Evolutionary conservation across 2,797 vertebrate genomes (phyloP).

Genomic region (Jordanella pulchra): DNA sequence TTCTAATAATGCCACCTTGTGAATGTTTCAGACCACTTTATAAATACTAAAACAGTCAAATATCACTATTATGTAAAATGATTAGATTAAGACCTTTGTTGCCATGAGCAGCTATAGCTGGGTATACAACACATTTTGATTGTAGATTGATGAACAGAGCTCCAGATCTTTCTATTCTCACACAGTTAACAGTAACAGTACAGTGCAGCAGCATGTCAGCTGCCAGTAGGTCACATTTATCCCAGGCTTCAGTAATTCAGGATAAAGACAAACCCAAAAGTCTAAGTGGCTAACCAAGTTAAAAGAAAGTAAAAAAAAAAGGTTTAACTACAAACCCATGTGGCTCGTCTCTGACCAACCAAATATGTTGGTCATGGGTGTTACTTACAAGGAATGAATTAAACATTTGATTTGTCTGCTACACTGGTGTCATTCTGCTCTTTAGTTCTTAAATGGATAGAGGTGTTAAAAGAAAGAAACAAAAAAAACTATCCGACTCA

Average conservation of each 20-base stretch:
- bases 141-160: no score
- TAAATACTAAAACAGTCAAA: not conserved
- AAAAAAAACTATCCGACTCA: not conserved
- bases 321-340: no score
- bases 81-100: not conserved
- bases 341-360: not conserved
- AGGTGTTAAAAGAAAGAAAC: not conserved
- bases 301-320: slow-evolving; percentile 35
- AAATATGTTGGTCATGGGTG: not conserved
- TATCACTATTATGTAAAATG: not conserved
- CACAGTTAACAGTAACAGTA: not conserved
- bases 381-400: slow-evolving; percentile 16
- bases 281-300: slow-evolving; percentile 21
- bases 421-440: slow-evolving; percentile 25
- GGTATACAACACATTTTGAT: not conserved
- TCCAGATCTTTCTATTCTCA: not conserved
- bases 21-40: not conserved
- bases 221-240: slow-evolving; percentile 27
- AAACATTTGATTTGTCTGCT: slow-evolving; percentile 21
- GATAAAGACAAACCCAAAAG: not conserved
- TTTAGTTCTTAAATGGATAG: slow-evolving; percentile 16
- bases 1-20: not conserved
- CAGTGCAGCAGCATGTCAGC: not conserved
- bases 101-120: not conserved
- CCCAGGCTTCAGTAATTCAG: slow-evolving; percentile 21